phyloP scores from a whole-genome alignment of 64 coral and sea anemone species.

The Trachythela sp. region DNA sequence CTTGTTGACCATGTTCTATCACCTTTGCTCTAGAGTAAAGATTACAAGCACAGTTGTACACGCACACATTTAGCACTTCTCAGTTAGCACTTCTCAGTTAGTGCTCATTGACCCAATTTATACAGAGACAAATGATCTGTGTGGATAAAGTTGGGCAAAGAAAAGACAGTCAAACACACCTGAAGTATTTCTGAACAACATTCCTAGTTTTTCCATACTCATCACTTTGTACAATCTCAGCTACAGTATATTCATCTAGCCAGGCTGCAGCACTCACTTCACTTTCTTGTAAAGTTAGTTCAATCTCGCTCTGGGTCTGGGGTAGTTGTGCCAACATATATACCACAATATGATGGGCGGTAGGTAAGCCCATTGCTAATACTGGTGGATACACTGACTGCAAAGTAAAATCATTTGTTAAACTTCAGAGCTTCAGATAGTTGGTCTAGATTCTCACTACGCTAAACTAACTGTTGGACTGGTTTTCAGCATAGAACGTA shows the following conservation, averaged over 20 bases:
- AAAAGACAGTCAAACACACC: background rate
- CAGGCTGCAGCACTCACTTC: conserved; percentile 79
- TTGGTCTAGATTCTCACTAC: no score
- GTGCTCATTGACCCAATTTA: no score
- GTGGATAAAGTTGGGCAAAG: no score
- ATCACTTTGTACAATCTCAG: conserved; percentile 68
- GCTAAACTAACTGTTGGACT: no score
- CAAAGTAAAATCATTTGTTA: background rate
- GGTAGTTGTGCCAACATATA: conserved; percentile 54
- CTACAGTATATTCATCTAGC: conserved; percentile 51
- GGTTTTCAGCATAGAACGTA: no score
- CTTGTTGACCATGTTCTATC: conserved; percentile 37
- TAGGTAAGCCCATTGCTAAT: conserved; percentile 68
- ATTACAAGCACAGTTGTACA: background rate
- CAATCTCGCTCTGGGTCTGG: conserved; percentile 48
- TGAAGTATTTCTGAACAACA: conserved; percentile 64
- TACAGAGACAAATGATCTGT: no score
- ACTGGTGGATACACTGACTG: conserved; percentile 83
- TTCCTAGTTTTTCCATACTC: conserved; percentile 80
- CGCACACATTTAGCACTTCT: no score
- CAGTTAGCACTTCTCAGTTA: no score
- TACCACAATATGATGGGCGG: conserved; percentile 83
- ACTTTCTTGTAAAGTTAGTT: conserved; percentile 48
- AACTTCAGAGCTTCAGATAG: no score
- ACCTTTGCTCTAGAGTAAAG: conserved; percentile 53